Conservation (phyloP, 2,797 vertebrate species). For the Pipistrellus kuhlii region DNA sequence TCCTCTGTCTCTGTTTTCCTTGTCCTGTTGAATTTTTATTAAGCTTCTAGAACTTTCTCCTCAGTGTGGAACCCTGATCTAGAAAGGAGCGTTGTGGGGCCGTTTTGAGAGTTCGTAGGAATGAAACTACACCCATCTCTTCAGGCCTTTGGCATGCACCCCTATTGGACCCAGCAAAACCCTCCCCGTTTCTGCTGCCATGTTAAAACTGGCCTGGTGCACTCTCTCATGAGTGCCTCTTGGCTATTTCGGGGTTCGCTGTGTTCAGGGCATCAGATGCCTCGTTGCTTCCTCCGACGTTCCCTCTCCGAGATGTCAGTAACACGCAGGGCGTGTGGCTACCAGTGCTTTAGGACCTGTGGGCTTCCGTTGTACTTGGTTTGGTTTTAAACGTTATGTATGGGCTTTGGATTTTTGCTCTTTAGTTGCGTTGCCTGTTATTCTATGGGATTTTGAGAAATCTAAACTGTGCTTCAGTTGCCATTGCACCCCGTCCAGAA, state of each 20-base stretch:
- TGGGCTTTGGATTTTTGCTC: conserved; percentile 4
- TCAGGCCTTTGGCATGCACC: background rate
- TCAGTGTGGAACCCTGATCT: background rate
- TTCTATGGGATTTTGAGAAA: background rate
- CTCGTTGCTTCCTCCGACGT: background rate
- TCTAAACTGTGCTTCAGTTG: background rate
- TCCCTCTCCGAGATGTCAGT: background rate
- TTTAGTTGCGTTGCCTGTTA: background rate
- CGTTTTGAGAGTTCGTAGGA: background rate
- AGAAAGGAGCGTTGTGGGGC: background rate
- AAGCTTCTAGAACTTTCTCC: background rate
- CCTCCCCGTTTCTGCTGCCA: background rate
- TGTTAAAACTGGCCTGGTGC: background rate
- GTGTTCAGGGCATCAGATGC: no score
- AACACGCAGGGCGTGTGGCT: background rate
- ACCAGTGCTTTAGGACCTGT: background rate
- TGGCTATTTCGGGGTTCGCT: background rate
- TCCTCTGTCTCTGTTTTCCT: background rate
- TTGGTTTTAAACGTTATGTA: background rate
- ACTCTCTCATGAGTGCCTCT: background rate
- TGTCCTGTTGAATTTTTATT: background rate
- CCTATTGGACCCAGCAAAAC: background rate
- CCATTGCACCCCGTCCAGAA: background rate
- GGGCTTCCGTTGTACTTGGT: background rate
- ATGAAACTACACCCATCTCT: accelerated